phyloP scores from a whole-genome alignment of 2,797 vertebrate genomes.

The Microhierax caerulescens region DNA sequence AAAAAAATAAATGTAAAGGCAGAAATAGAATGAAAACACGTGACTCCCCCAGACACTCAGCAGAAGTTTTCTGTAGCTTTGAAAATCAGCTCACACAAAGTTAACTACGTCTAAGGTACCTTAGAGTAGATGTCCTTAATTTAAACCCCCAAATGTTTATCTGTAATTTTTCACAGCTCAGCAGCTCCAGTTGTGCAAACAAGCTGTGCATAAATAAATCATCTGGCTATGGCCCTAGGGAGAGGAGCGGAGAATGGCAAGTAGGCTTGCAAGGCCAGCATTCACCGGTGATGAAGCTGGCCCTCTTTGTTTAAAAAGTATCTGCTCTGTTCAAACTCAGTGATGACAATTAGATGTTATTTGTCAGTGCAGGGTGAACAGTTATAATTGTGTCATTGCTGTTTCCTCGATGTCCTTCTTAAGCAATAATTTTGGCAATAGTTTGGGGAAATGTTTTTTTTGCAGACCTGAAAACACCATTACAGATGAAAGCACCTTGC shows the following conservation, averaged over 20 bases:
- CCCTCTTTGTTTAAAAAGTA: neutral
- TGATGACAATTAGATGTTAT: neutral
- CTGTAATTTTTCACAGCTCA: neutral
- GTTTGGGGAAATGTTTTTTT: neutral
- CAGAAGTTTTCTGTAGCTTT: neutral
- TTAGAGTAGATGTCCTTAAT: neutral
- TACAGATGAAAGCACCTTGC: neutral
- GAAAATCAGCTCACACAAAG: neutral
- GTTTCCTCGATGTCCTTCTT: neutral
- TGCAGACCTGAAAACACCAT: neutral
- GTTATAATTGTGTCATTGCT: neutral
- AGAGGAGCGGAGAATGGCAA: neutral
- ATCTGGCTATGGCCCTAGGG: neutral
- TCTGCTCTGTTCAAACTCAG: neutral
- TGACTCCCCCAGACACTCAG: neutral
- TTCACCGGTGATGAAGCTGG: rapidly evolving
- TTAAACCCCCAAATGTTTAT: neutral
- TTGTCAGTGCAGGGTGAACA: neutral
- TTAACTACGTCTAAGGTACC: neutral
- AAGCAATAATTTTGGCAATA: neutral
- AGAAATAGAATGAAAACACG: neutral
- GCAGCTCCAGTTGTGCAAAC: neutral
- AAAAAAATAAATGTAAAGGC: neutral
- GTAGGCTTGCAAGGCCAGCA: neutral
- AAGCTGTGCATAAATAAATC: neutral